Percentiles rank a stretch among this genome's conserved stretches.
phyloP scores from a whole-genome alignment of 2,113 vertebrate genomes.

The Salvator merianae region DNA sequence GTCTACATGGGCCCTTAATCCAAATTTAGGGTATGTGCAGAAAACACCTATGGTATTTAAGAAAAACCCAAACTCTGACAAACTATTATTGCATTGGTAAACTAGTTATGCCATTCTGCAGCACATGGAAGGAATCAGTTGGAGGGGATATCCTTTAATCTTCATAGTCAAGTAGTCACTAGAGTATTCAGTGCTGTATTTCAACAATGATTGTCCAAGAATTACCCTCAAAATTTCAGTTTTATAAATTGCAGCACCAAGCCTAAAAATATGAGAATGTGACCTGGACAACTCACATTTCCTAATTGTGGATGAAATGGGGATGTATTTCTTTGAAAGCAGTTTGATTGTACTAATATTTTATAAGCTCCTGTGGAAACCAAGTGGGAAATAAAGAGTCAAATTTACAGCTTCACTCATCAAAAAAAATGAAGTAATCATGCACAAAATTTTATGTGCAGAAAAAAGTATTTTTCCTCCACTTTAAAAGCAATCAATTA shows the following conservation, averaged over 20 bases:
- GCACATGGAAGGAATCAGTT: no score
- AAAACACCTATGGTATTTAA: no score
- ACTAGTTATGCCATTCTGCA: no score
- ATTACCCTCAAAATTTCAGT: not conserved
- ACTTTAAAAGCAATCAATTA: not conserved
- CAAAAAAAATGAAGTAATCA: constrained; percentile 8
- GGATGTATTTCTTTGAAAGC: not conserved
- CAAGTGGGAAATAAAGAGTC: not conserved
- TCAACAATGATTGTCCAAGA: not conserved
- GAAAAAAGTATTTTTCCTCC: not conserved
- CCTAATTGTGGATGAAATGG: not conserved
- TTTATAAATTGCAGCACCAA: not conserved
- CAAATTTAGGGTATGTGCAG: no score
- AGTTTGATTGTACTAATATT: not conserved
- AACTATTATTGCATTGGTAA: no score
- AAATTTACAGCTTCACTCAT: not conserved
- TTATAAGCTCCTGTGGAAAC: not conserved
- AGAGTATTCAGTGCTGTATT: not conserved
- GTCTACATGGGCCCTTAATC: no score
- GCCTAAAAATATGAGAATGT: not conserved
- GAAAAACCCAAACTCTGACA: no score
- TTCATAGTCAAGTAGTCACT: not conserved
- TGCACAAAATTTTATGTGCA: not conserved
- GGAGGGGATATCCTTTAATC: not conserved
- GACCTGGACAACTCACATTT: not conserved